Base-by-base conservation (phyloP, 1,140 invertebrate species). In the Proctacanthus coquilletti region DNA sequence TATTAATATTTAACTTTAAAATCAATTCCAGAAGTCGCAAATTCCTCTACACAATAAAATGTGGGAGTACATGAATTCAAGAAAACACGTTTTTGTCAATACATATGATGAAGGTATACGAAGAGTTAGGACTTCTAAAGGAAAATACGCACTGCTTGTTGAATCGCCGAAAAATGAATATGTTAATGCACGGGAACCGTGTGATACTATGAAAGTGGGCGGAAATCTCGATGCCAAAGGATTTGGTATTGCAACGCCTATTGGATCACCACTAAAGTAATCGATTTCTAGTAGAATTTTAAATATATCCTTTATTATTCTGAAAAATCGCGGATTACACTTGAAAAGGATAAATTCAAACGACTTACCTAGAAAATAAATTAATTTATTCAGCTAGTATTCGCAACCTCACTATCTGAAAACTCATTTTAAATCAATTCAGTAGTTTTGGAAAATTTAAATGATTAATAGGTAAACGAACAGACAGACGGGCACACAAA, bases 101-200 rank as follows among this genome's bases (percentile, higher is more conserved):
- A 75, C 74, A 2, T 88, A 92, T 53, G 80, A 82, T 39, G 84
- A 89, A 55, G 87, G 87, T 5, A 87, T 92, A 42, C 64, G 71
- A 39, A 64, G 80, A 41, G 87, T 92, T 20, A 62, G 85, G 35
- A 74, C 69, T 38, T 85, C 80, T 40, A 87, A 87, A 66, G 80
- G 80, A 44, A 91, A 94, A 62, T 96, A 92, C 61, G 92, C 92
- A n/a, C 76, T 94, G 45, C 66, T 96, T 3, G 75, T 95, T 36
- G 92, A 96, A 65, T 92, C 87, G 5, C 86, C 88, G 0, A 88
- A 84, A 51, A 94, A 94, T 55, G 91, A 96, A 54, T 96, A 93
- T 60, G 79, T 79, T 31, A 96, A 95, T 62, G 86, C 88, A 51
- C 65, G 84, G 39, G 74, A 86, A 49, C 92, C 89, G 0, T 97